Percentiles rank a stretch among this genome's conserved stretches.
Conservation (phyloP, 2,888 invertebrate genomes). For the Adelphocoris suturalis region DNA sequence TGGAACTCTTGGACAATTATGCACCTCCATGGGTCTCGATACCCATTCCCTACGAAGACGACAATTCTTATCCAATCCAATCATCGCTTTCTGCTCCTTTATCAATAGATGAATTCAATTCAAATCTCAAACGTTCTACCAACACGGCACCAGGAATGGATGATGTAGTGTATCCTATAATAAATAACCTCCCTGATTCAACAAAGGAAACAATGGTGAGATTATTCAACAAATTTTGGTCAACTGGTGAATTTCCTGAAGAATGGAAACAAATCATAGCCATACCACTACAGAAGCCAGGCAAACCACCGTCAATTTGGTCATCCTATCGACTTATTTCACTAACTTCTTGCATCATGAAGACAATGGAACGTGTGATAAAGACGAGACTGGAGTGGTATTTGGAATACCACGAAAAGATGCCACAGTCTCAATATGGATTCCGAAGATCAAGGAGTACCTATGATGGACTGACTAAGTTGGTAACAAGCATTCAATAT, state of each 20-base stretch:
- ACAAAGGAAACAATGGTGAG: not conserved
- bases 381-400: not conserved
- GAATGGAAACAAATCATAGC: constrained; percentile 15
- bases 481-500: not conserved
- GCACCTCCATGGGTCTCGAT: not conserved
- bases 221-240: not conserved
- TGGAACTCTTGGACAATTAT: not conserved
- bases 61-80: not conserved
- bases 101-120: not conserved
- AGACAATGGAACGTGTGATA: not conserved
- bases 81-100: not conserved
- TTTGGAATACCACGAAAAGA: not conserved
- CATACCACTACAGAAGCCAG: not conserved
- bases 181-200: not conserved
- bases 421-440: not conserved
- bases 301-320: not conserved
- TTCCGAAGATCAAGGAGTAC: not conserved
- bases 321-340: not conserved
- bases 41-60: not conserved
- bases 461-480: not conserved
- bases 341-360: not conserved
- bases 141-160: constrained; percentile 1
- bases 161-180: not conserved
- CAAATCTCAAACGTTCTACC: not conserved
- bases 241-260: constrained; percentile 17